These are phyloP conservation scores for Idris sp. DNA, from an alignment of 1,140 invertebrate genomes.

Conservation along the genomic window DNA sequence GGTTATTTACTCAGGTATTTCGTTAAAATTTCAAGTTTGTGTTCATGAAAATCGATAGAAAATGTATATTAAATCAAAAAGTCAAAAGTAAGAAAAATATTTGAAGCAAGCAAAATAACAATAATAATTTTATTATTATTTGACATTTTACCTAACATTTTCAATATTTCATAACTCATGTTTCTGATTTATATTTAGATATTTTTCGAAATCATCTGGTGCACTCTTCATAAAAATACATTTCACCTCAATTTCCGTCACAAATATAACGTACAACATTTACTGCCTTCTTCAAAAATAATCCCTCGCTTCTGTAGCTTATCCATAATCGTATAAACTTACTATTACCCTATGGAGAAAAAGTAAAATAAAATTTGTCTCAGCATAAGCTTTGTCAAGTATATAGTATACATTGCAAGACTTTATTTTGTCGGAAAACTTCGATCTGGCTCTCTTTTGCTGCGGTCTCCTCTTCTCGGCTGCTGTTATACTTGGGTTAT, in stretches of 20 bases:
- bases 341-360: conserved; percentile 3
- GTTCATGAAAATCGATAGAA: no score
- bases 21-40: no score
- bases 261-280: conserved; percentile 37
- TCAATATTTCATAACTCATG: no score
- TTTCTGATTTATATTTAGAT: no score
- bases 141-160: no score
- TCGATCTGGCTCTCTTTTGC: conserved; percentile 37
- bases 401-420: conserved; percentile 11
- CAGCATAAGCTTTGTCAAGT: conserved; percentile 44
- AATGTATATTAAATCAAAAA: no score
- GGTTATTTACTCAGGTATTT: no score
- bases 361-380: conserved; percentile 46
- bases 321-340: conserved; percentile 51
- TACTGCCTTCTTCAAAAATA: conserved; percentile 31
- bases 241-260: background rate
- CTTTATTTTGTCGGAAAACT: conserved; percentile 43
- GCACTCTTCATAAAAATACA: background rate
- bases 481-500: conserved; percentile 38
- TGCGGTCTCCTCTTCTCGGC: conserved; percentile 13
- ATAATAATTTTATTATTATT: no score
- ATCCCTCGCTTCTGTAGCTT: conserved; percentile 27
- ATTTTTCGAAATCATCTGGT: conserved; percentile 1
- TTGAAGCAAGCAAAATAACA: no score
- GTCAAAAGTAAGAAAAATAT: no score